phyloP scores from a whole-genome alignment of 35 echinoderm and acorn worm genomes.

The Strongylocentrotus purpuratus region DNA sequence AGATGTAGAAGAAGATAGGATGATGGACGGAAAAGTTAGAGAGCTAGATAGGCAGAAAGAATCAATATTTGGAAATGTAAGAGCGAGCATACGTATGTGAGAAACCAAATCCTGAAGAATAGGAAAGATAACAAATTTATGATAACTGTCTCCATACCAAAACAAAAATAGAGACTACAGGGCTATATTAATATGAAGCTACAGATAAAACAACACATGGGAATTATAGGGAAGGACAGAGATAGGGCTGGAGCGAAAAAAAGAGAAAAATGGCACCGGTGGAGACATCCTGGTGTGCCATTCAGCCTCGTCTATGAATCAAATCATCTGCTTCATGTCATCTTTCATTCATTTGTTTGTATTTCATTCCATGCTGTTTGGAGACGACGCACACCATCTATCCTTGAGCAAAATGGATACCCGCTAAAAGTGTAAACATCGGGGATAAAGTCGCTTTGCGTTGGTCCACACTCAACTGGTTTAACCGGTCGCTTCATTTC shows the following conservation, averaged over 20 bases:
- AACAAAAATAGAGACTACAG: neutral
- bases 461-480: neutral
- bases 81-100: too few species aligned
- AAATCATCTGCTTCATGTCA: neutral
- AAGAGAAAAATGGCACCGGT: neutral
- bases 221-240: neutral
- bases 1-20: too few species aligned
- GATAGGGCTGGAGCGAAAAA: neutral
- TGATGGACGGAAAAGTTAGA: too few species aligned
- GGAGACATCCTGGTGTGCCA: neutral
- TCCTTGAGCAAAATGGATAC: slow-evolving; percentile 4
- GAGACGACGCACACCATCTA: neutral
- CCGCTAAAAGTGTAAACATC: neutral
- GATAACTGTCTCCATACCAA: neutral
- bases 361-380: slow-evolving; percentile 4
- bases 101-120: too few species aligned
- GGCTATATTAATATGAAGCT: neutral
- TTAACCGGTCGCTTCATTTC: neutral
- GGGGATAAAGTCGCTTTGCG: neutral
- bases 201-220: neutral
- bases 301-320: neutral
- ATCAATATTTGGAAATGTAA: too few species aligned
- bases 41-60: too few species aligned
- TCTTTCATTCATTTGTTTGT: neutral
- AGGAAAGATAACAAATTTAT: neutral